Base-by-base conservation (phyloP, 1,140 invertebrate genomes). In the Neodiprion fabricii region DNA sequence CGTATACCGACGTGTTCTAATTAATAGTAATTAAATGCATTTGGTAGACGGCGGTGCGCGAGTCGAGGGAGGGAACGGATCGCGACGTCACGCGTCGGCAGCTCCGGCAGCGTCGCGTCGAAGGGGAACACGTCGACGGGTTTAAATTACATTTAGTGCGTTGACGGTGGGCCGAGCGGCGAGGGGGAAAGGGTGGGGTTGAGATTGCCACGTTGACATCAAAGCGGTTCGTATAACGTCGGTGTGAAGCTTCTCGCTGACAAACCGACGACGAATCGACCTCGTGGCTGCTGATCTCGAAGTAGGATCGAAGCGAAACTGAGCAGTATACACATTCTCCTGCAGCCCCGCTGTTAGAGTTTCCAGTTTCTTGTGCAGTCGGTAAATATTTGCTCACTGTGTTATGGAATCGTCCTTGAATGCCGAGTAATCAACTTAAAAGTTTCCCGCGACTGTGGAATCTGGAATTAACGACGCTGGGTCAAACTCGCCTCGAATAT, bases 1-100 rank as follows among this genome's bases (percentile, higher is more conserved):
- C 28, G 5, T 40, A 40, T 40, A 40, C 28, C 84, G 85, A 85
- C 83, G 80, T 79, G 74, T n/a, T 70, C 75, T 83, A 82, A 85
- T 85, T 85, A 84, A 85, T 85, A 84, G 82, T 77, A 80, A 80
- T 83, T 84, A 83, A 84, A 78, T 78, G 79, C 76, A 77, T 77
- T 80, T 77, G 61, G 12, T 65, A 14, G 12, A 14, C 28, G 28
- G 28, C 5, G 28, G 2, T 2, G 28, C 17, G 17, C 61, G 17
- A 65, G 61, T 65, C 61, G 12, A 65, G 61, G 61, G 61, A 14
- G 61, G 12, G 17, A 14, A 14, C 61, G 61, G 61, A 14, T 65
- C 61, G 61, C 17, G 12, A 65, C 61, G 61, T 14, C 12, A 21
- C 12, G 17, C 12, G 61, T 14, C 61, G 61, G 17, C 17, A 21